Base-by-base conservation (phyloP, 1,140 invertebrate genomes). In the Triops cancriformis region DNA sequence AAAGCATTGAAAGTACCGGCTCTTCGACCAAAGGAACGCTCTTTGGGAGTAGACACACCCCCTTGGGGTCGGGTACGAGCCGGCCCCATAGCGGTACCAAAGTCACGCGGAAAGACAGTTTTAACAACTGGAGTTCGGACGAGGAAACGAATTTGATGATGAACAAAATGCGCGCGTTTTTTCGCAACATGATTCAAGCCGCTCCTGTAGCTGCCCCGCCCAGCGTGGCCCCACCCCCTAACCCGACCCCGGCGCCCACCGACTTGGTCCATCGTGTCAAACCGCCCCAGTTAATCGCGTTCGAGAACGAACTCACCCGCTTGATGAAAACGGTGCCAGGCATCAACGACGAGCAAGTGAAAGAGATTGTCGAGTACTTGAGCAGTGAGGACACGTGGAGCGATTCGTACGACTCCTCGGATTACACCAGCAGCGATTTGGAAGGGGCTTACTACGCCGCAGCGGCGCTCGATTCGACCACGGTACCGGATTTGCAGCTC, bases 91-190 rank as follows among this genome's bases (percentile, higher is more conserved):
- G 82, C 82, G n/a, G 80, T 87, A 28, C 87, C 87, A 11, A 82
- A 76, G 82, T 94, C 0, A 89, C 89, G 5, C 87, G 94, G 37
- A 94, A 94, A 84, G 94, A 95, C 83, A 94, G 93, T 82, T 95
- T 95, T 84, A 94, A 95, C 82, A 94, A 95, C 81, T 95, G 94
- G 94, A 94, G 93, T 72, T 95, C 93, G 0, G 94, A 96, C 82
- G 94, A 96, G 83, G 94, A 95, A 85, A 95, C 94, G 0, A 96
- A 96, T 84, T 84, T 95, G 10, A 96, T 96, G 94, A 95, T 96
- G 94, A 93, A 91, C 11, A 95, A 95, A 85, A 94, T 96, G 92
- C 86, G 93, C 4, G 92, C 94, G 80, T 94, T 95, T 83, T 95
- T 95, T 83, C 95, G 94, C 84, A 94, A 92, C 27, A 91, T 95